Conservation (phyloP, 2,113 vertebrate genomes). For the Dipodomys merriami region DNA sequence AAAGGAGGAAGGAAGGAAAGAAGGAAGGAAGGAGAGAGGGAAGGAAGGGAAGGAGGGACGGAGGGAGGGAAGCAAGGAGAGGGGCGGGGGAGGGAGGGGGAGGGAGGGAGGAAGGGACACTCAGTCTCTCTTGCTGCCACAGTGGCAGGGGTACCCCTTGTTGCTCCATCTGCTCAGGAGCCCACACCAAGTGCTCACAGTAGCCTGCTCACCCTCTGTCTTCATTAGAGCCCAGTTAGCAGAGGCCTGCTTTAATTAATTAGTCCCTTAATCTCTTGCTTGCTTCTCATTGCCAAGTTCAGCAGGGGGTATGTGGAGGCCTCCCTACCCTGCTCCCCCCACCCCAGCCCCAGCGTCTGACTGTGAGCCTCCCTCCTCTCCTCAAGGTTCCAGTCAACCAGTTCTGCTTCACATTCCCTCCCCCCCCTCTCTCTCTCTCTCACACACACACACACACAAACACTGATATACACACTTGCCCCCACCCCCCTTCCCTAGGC, state of each 20-base stretch:
- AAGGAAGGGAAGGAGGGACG: too few relatives aligned
- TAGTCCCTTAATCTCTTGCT: not conserved
- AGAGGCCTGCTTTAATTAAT: not conserved
- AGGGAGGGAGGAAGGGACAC: not conserved
- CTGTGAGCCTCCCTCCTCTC: not conserved
- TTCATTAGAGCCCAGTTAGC: not conserved
- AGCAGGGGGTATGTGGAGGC: accelerated
- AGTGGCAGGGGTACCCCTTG: not conserved
- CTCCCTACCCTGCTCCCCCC: not conserved
- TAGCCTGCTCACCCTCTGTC: not conserved
- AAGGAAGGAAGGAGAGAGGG: too few relatives aligned
- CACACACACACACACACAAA: too few relatives aligned
- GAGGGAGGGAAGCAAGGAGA: too few relatives aligned
- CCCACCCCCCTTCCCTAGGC: too few relatives aligned
- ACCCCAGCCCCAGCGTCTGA: not conserved
- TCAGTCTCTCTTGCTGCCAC: not conserved
- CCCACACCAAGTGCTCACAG: not conserved
- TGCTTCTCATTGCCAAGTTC: not conserved
- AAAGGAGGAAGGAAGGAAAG: too few relatives aligned
- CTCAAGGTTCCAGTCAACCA: not conserved
- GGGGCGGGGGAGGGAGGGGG: too few relatives aligned
- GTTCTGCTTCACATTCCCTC: not conserved
- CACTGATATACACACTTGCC: too few relatives aligned
- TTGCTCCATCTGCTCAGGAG: not conserved
- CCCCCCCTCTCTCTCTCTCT: too few relatives aligned